phyloP scores from a whole-genome alignment of 1,140 invertebrate genomes.

The Drosophila triauraria region DNA sequence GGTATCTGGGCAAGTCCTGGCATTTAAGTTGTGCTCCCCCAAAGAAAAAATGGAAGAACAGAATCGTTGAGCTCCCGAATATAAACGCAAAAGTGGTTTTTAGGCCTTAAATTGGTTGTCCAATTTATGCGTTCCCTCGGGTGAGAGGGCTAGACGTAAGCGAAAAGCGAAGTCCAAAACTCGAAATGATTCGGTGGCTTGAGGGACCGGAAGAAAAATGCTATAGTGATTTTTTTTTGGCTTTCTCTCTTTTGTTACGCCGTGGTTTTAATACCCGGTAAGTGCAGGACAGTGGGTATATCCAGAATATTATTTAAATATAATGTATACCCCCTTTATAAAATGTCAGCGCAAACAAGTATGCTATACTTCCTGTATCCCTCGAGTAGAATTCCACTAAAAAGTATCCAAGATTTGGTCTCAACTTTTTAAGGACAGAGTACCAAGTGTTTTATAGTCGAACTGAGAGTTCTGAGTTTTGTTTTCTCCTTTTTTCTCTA shows the following conservation, averaged over 20 bases:
- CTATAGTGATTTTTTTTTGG: constrained; percentile 49
- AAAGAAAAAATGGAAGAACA: constrained; percentile 15
- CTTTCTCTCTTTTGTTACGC: constrained; percentile 2
- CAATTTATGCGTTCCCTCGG: constrained; percentile 74
- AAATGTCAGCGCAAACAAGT: background rate
- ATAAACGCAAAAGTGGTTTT: constrained; percentile 81
- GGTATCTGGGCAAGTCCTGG: constrained; percentile 45
- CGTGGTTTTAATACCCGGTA: background rate
- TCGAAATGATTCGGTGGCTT: constrained; percentile 5
- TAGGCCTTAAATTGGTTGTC: constrained; percentile 82
- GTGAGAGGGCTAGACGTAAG: constrained; percentile 20
- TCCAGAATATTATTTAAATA: too few species aligned
- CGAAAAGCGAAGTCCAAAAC: constrained; percentile 26
- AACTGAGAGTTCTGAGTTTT: background rate
- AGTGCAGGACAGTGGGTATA: too few species aligned
- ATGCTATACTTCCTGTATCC: background rate
- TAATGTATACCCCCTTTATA: background rate
- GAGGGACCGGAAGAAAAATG: constrained; percentile 19
- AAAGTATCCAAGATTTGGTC: background rate
- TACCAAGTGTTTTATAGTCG: constrained; percentile 4
- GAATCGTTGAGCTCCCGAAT: constrained; percentile 63
- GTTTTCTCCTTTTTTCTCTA: constrained; percentile 3
- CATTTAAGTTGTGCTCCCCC: constrained; percentile 58
- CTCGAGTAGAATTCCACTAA: background rate
- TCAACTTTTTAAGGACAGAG: background rate